Base-by-base conservation (phyloP, 2,113 vertebrate genomes). In the Agapornis roseicollis region DNA sequence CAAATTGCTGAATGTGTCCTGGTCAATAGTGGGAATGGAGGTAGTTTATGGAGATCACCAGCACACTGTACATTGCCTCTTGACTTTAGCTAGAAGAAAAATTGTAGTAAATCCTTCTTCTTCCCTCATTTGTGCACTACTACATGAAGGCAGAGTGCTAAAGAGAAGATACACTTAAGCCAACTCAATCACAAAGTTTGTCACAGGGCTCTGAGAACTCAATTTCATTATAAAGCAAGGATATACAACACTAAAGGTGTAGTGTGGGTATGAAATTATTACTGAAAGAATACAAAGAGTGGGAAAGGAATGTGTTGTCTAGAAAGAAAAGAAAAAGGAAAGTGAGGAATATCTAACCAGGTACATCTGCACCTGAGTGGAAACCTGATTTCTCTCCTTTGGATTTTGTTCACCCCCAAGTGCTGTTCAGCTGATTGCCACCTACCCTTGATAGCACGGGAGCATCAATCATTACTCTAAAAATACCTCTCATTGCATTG, bases 341-440 rank as follows among this genome's bases (percentile, higher is more conserved):
- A 41, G 27, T 72, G 61, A 13, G 25, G 49, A 82, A 7, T 41
- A 63, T 49, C 49, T 81, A 52, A 50, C 42, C 49, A 61, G 77
- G 61, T 86, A 42, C 24, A 29, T 65, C 73, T 86, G 42, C 82
- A 80, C 65, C 64, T 80, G 72, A 64, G 61, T 2, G 1, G 47
- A 92, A 78, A 87, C 33, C 88, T 96, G 76, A 70, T 79, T 89
- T 95, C 61, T 84, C 47, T 77, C 53, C 61, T 28, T 70, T 4
- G 0, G 5, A 1, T 84, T 61, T 56, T 88, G 41, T 76, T 86
- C 80, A 44, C 10, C 74, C 65, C 88, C 52, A 72, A 70, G 79
- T 78, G 82, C 82, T 90, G 79, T 58, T 94, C 82, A 84, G 60
- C 80, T 86, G 90, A 80, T 90, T 84, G 76, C 44, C 90, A 91